Conservation (phyloP, 1,140 invertebrate species). For the Hermetia illucens region DNA sequence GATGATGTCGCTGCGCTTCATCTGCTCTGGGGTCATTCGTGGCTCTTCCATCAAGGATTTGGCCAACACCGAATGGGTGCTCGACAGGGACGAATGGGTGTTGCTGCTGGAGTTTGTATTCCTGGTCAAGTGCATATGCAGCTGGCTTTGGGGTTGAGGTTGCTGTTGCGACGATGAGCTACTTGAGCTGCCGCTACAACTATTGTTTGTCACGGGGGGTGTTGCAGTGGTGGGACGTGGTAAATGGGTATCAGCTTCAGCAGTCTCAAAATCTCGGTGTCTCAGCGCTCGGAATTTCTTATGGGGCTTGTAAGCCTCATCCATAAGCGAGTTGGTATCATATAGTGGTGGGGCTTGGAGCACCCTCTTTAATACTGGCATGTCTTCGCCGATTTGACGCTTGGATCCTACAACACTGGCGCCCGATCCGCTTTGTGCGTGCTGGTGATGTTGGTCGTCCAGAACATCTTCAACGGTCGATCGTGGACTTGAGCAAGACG, state of each 20-base stretch:
- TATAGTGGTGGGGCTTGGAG: conserved; percentile 81
- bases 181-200: conserved; percentile 16
- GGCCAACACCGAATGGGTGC: conserved; percentile 73
- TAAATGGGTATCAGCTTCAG: conserved; percentile 41
- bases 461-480: conserved; percentile 69
- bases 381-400: conserved; percentile 60
- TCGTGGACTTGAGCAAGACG: conserved; percentile 72
- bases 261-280: conserved; percentile 62
- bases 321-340: conserved; percentile 79
- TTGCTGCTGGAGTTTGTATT: conserved; percentile 12
- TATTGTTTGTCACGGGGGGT: too few species aligned
- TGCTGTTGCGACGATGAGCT: conserved; percentile 8
- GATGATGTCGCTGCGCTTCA: conserved; percentile 77
- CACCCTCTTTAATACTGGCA: conserved; percentile 84
- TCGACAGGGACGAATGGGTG: conserved; percentile 44
- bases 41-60: conserved; percentile 79
- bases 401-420: conserved; percentile 14
- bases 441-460: conserved; percentile 34
- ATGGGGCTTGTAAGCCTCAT: conserved; percentile 87
- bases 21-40: conserved; percentile 73
- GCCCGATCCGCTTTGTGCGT: conserved; percentile 5
- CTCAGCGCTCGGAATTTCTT: conserved; percentile 81
- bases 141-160: conserved; percentile 30
- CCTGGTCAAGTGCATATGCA: conserved; percentile 36
- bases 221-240: conserved; percentile 15